phyloP scores from a whole-genome alignment of 2,113 vertebrate species.

The Grantiella picta region DNA sequence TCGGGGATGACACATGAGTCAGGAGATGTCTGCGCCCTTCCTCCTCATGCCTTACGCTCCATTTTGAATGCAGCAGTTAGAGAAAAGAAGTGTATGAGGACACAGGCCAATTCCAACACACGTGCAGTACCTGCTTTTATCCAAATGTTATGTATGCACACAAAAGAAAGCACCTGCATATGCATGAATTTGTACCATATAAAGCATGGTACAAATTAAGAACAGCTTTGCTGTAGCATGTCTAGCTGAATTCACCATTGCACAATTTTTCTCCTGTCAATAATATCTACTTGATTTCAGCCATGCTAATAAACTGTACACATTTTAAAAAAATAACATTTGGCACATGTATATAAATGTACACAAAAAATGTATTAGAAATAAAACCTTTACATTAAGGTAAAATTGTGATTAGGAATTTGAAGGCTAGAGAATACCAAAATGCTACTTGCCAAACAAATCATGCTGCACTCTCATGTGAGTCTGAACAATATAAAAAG shows the following conservation, averaged over 20 bases:
- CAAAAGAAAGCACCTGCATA: fast-evolving
- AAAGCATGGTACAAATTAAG: not conserved
- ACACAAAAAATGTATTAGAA: not conserved
- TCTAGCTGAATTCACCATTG: not conserved
- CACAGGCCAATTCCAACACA: not conserved
- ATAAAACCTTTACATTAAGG: not conserved
- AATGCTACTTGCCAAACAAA: not conserved
- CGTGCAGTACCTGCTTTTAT: not conserved
- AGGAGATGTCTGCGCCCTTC: not conserved
- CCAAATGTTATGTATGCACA: too few species aligned
- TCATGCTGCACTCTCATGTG: not conserved
- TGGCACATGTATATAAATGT: fast-evolving
- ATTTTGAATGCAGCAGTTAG: not conserved
- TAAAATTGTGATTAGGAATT: not conserved
- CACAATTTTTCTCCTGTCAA: not conserved
- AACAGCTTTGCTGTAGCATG: not conserved
- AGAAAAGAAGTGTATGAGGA: not conserved
- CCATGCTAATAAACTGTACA: not conserved
- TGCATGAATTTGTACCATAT: not conserved
- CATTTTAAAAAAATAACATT: not conserved
- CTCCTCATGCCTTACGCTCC: fast-evolving
- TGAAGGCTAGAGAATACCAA: not conserved
- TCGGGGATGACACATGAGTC: not conserved
- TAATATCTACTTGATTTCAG: not conserved
- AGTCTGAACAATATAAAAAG: conserved; percentile 21